Conservation (phyloP, 2,797 vertebrate species). For the Rhinatrema bivittatum region DNA sequence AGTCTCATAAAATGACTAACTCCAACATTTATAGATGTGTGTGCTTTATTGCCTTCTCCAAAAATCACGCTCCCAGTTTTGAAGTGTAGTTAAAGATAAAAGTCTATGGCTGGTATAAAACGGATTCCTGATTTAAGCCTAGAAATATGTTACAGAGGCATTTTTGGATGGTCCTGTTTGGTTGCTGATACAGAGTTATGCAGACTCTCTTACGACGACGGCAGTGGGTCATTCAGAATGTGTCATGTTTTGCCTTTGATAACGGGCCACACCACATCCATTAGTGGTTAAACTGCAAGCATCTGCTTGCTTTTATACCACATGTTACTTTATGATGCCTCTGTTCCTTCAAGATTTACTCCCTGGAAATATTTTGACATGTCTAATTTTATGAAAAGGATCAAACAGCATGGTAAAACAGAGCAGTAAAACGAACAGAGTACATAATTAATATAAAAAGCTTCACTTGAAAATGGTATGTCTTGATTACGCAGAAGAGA, state of each 20-base stretch:
- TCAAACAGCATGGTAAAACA: conserved; percentile 19
- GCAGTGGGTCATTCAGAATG: conserved; percentile 20
- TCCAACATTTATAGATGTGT: too few species aligned
- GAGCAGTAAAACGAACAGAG: conserved; percentile 18
- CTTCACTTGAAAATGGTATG: too few species aligned
- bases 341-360: conserved; percentile 37
- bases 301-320: conserved; percentile 53
- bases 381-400: conserved; percentile 24
- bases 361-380: conserved; percentile 18
- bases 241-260: conserved; percentile 36
- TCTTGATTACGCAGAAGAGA: too few species aligned
- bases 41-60: too few species aligned
- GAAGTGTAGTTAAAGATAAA: too few species aligned
- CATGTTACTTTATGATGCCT: conserved; percentile 40
- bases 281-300: conserved; percentile 39
- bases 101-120: too few species aligned
- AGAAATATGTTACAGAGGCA: background rate
- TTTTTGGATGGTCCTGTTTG: background rate
- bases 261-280: conserved; percentile 25
- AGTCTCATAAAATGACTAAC: too few species aligned
- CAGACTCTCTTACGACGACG: conserved; percentile 24
- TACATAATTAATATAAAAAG: too few species aligned
- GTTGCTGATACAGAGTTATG: conserved; percentile 11
- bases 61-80: too few species aligned
- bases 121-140: conserved; percentile 21